phyloP scores from a whole-genome alignment of 2,888 invertebrate genomes.

The Amphipyra tragopoginis region DNA sequence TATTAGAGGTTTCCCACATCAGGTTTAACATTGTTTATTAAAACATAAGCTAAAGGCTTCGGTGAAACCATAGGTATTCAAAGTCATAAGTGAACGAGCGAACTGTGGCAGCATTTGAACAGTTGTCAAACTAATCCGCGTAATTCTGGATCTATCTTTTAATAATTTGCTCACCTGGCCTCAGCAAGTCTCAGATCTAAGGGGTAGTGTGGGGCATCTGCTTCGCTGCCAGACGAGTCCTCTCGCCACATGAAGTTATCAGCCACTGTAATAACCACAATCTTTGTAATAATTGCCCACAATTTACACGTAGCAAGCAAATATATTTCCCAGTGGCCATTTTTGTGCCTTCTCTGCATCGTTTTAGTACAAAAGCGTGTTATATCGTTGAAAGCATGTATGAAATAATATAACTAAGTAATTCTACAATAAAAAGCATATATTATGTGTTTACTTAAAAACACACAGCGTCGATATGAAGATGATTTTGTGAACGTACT shows the following conservation, averaged over 20 bases:
- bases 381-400: conserved; percentile 76
- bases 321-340: conserved; percentile 6
- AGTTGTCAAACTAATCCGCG: too few relatives aligned
- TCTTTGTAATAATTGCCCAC: conserved; percentile 2
- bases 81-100: too few relatives aligned
- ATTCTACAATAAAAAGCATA: conserved; percentile 66
- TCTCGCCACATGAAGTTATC: conserved; percentile 85
- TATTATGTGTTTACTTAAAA: too few relatives aligned
- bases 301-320: conserved; percentile 31
- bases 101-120: too few relatives aligned
- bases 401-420: conserved; percentile 72
- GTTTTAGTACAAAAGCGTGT: conserved; percentile 21
- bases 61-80: too few relatives aligned
- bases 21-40: too few relatives aligned
- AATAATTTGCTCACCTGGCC: conserved; percentile 75
- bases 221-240: conserved; percentile 87
- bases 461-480: too few relatives aligned
- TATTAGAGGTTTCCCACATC: too few relatives aligned
- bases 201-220: conserved; percentile 86
- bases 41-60: too few relatives aligned
- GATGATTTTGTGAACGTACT: too few relatives aligned
- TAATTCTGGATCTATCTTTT: too few relatives aligned
- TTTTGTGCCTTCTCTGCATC: not conserved
- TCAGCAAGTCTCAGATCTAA: conserved; percentile 86
- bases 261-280: conserved; percentile 69